phyloP scores from a whole-genome alignment of 1,140 invertebrate genomes.

The Nilaparvata lugens region DNA sequence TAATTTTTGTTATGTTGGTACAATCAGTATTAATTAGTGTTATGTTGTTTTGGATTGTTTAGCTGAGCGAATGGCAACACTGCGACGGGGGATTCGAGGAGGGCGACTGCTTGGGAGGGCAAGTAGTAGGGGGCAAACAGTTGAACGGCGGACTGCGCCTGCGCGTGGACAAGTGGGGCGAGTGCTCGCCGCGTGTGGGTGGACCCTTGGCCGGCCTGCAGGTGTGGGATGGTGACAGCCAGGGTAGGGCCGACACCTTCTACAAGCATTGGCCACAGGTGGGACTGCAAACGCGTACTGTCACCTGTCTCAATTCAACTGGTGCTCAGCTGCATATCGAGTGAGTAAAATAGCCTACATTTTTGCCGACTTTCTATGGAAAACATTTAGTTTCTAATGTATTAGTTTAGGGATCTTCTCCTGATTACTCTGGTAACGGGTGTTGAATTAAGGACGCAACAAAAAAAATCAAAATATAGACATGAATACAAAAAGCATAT shows the following conservation, averaged over 20 bases:
- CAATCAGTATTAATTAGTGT: too few species aligned
- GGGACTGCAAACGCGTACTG: conserved; percentile 32
- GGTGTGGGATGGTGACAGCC: conserved; percentile 22
- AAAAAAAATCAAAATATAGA: too few species aligned
- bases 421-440: too few species aligned
- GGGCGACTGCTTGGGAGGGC: conserved; percentile 14
- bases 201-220: background rate
- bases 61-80: conserved; percentile 31
- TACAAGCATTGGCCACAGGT: conserved; percentile 34
- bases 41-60: conserved; percentile 5
- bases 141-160: conserved; percentile 24
- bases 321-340: conserved; percentile 29
- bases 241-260: conserved; percentile 25
- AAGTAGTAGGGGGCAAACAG: conserved; percentile 9
- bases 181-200: conserved; percentile 17
- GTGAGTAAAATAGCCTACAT: conserved; percentile 23
- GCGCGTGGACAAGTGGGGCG: conserved; percentile 28
- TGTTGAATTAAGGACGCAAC: too few species aligned
- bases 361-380: too few species aligned
- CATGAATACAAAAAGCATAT: too few species aligned
- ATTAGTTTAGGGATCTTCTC: too few species aligned
- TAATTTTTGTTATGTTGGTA: too few species aligned
- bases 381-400: too few species aligned
- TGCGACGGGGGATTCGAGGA: conserved; percentile 26
- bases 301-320: conserved; percentile 31